Percentiles rank a stretch among this genome's conserved stretches.
These are phyloP conservation scores for Prunella himalayana DNA, from an alignment of 2,113 vertebrate species.

Conservation along the genomic window DNA sequence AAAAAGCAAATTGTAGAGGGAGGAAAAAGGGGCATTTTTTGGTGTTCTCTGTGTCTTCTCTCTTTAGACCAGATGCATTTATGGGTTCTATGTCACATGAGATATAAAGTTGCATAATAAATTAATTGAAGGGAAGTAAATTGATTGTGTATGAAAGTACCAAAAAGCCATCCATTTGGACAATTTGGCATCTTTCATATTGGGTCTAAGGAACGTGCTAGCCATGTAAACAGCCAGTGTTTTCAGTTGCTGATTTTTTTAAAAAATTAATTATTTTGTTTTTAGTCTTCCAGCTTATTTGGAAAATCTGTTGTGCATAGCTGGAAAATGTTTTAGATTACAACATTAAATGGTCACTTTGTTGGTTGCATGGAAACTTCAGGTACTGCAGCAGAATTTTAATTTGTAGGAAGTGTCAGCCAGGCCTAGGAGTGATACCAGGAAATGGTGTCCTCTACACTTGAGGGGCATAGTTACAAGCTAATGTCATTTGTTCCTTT, in stretches of 20 bases:
- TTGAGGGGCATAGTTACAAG: neutral
- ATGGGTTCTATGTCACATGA: neutral
- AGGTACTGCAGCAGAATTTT: neutral
- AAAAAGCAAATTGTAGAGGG: neutral
- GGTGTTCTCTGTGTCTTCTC: neutral
- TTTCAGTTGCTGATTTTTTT: neutral
- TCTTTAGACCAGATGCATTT: neutral
- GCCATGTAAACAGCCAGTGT: neutral
- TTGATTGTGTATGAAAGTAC: neutral
- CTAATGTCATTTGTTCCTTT: neutral
- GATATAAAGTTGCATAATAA: neutral
- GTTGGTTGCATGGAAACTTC: neutral
- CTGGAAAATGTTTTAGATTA: neutral
- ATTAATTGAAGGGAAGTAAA: neutral
- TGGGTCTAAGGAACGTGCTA: neutral
- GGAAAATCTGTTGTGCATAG: neutral
- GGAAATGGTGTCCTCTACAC: neutral
- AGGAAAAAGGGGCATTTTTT: neutral
- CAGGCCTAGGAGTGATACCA: neutral
- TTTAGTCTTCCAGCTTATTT: neutral
- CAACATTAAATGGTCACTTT: neutral
- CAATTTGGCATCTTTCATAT: neutral
- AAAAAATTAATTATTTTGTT: neutral
- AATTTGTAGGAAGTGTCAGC: neutral
- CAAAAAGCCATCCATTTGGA: neutral